These are phyloP conservation scores for Zeus faber DNA, from an alignment of 2,113 vertebrate genomes.

Conservation along the genomic window DNA sequence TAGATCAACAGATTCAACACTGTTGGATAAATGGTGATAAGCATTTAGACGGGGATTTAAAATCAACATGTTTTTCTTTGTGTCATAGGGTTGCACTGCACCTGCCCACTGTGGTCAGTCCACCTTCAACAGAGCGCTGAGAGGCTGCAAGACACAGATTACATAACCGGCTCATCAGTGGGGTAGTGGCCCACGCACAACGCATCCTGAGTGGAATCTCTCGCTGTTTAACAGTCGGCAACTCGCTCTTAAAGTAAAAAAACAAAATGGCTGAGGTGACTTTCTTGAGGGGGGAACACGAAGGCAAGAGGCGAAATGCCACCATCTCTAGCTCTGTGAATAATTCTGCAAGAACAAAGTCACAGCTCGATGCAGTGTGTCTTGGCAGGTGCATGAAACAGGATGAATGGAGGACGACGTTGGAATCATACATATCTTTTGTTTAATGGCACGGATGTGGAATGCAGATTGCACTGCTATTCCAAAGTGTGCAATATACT, in stretches of 20 bases:
- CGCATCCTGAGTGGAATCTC: constrained; percentile 59
- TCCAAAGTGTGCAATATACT: constrained; percentile 20
- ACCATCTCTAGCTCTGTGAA: constrained; percentile 41
- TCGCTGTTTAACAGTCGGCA: constrained; percentile 47
- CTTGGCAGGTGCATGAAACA: too few relatives aligned
- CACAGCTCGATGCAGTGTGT: constrained; percentile 17
- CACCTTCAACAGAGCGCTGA: constrained; percentile 30
- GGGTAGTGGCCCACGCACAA: constrained; percentile 68
- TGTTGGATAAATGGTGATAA: too few relatives aligned
- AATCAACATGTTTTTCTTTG: too few relatives aligned
- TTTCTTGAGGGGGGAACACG: constrained; percentile 18
- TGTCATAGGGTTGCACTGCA: too few relatives aligned
- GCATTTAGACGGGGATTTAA: too few relatives aligned
- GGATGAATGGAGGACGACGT: too few relatives aligned
- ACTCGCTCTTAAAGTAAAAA: constrained; percentile 42
- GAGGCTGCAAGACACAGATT: constrained; percentile 56
- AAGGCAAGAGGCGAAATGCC: constrained; percentile 26
- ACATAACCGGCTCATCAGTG: constrained; percentile 72
- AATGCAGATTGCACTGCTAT: constrained; percentile 18
- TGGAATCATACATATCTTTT: too few relatives aligned
- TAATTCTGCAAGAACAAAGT: constrained; percentile 36
- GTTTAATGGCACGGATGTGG: constrained; percentile 11
- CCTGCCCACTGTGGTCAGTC: constrained; percentile 34
- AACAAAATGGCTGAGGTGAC: constrained; percentile 68
- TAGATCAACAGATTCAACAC: too few relatives aligned